Percentiles rank a stretch among this genome's conserved stretches.
phyloP scores from a whole-genome alignment of 2,797 vertebrate genomes.

The Dryobates pubescens region DNA sequence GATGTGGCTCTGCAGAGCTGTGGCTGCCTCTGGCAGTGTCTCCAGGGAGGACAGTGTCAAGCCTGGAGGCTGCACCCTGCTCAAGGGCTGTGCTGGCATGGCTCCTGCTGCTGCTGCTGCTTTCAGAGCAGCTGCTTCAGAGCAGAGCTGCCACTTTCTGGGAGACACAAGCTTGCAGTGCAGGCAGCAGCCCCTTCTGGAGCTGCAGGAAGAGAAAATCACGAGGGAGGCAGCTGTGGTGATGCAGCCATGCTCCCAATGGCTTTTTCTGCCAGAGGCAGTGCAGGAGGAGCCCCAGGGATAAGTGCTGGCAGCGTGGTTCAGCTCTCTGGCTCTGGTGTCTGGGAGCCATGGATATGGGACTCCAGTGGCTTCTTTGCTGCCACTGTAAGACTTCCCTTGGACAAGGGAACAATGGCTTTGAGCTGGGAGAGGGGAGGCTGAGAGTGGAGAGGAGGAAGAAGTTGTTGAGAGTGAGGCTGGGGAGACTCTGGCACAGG shows the following conservation, averaged over 20 bases:
- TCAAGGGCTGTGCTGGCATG: neutral
- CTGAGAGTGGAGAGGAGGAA: too few species aligned
- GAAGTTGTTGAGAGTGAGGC: too few species aligned
- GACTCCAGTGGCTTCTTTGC: neutral
- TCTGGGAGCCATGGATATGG: neutral
- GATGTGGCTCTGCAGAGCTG: neutral
- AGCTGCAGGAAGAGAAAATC: neutral
- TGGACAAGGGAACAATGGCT: too few species aligned
- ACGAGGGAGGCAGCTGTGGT: neutral
- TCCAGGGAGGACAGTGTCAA: neutral
- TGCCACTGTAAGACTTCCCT: neutral
- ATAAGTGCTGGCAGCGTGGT: fast-evolving
- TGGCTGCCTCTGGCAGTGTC: neutral
- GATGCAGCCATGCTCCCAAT: neutral
- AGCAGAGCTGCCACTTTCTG: neutral
- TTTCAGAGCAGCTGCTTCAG: neutral
- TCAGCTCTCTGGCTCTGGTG: neutral
- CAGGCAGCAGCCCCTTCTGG: neutral
- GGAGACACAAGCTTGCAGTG: neutral
- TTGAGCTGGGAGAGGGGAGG: too few species aligned
- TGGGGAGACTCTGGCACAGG: too few species aligned
- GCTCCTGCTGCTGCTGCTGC: neutral
- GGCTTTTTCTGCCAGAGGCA: neutral
- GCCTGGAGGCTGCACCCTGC: neutral
- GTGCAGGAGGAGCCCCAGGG: neutral